Evolutionary conservation across 2,113 vertebrate genomes (phyloP).

Genomic region (Camelus bactrianus): DNA sequence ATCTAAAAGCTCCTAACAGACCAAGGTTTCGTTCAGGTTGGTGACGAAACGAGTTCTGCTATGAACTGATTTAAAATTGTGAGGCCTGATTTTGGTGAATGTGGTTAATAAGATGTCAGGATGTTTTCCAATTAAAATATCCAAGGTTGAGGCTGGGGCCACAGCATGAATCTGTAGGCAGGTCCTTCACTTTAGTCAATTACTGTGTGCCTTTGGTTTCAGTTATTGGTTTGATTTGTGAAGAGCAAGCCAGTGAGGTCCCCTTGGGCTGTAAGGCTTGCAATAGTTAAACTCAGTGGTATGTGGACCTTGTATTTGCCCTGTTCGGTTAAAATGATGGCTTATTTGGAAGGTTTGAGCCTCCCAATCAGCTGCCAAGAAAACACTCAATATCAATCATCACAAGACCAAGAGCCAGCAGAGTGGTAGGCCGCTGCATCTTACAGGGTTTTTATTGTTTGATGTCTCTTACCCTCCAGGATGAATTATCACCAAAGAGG

Average conservation of each 20-base stretch:
- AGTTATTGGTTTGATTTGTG: background rate
- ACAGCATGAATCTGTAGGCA: background rate
- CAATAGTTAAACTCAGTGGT: background rate
- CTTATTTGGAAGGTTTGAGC: background rate
- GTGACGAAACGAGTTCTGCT: background rate
- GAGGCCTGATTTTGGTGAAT: background rate
- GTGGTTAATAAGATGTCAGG: background rate
- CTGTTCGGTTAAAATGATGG: background rate
- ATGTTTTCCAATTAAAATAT: background rate
- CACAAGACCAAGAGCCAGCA: background rate
- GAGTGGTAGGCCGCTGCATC: no score
- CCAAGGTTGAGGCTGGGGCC: background rate
- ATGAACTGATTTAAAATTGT: background rate
- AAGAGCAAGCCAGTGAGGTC: background rate
- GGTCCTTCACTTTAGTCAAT: background rate
- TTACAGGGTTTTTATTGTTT: background rate
- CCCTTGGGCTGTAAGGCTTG: background rate
- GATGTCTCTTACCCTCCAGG: background rate
- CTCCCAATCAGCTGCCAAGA: background rate
- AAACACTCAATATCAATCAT: background rate
- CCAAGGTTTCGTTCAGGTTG: background rate
- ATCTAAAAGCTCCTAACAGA: background rate
- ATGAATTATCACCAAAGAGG: background rate
- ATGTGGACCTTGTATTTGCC: background rate
- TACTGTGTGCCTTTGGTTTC: background rate